phyloP scores from a whole-genome alignment of 2,888 invertebrate species.

The Actias luna region DNA sequence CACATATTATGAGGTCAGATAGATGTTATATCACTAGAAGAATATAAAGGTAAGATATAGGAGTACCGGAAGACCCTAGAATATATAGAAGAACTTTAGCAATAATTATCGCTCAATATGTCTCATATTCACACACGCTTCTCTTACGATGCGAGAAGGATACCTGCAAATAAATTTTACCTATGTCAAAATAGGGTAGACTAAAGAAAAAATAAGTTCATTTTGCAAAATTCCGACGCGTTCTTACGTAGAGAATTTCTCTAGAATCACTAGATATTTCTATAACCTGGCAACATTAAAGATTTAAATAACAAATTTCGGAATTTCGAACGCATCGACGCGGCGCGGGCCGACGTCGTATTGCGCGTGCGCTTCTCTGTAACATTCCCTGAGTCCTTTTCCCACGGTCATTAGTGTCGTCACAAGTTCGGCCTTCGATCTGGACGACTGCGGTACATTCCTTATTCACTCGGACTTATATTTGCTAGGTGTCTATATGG shows the following conservation, averaged over 20 bases:
- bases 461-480: neutral
- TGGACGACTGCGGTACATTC: neutral
- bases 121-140: no score
- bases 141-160: no score
- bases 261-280: neutral
- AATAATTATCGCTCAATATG: no score
- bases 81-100: no score
- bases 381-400: slow-evolving; percentile 38
- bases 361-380: neutral
- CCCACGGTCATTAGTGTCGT: slow-evolving; percentile 47
- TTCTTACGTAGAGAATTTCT: neutral
- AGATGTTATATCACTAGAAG: no score
- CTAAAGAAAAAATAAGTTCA: no score
- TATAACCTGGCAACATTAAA: slow-evolving; percentile 10
- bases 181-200: no score
- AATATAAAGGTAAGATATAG: no score
- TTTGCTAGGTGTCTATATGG: neutral
- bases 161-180: no score
- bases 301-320: slow-evolving; percentile 43
- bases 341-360: no score
- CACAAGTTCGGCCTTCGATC: slow-evolving; percentile 15
- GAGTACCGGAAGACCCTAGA: no score
- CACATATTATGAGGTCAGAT: no score
- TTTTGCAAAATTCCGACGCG: neutral
- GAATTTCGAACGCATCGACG: slow-evolving; percentile 35